phyloP scores from a whole-genome alignment of 2,113 vertebrate genomes.

The Todiramphus saurophagus region DNA sequence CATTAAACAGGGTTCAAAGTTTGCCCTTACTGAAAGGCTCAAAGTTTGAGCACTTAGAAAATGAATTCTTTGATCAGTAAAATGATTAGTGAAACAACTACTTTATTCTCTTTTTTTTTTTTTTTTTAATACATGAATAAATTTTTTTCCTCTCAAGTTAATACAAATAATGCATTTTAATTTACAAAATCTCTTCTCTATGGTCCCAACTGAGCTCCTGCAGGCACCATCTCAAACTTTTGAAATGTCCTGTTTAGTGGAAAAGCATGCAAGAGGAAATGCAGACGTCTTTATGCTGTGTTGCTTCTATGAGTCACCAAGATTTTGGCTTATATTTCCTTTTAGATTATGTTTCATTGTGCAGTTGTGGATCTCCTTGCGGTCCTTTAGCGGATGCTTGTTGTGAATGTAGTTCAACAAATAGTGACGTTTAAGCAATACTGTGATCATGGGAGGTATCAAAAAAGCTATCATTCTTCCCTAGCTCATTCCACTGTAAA shows the following conservation, averaged over 20 bases:
- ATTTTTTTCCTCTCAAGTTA: conserved; percentile 60
- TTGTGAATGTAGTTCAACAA: conserved; percentile 1
- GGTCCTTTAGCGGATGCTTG: not conserved
- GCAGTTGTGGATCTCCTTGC: conserved; percentile 1
- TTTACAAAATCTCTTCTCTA: conserved; percentile 47
- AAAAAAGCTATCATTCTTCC: not conserved
- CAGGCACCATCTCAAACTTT: conserved; percentile 1
- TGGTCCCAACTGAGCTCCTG: not conserved
- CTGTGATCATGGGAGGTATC: not conserved
- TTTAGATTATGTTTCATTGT: conserved; percentile 16
- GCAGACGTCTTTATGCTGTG: not conserved
- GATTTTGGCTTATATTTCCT: not conserved
- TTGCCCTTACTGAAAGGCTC: conserved; percentile 62
- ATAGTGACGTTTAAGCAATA: not conserved
- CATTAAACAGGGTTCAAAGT: conserved; percentile 70
- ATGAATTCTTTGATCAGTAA: conserved; percentile 72
- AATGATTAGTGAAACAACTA: conserved; percentile 55
- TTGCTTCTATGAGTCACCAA: not conserved
- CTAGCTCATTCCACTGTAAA: not conserved
- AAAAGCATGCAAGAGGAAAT: conserved; percentile 1
- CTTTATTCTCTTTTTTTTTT: not conserved
- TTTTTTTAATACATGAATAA: conserved; percentile 27
- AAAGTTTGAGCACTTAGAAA: conserved; percentile 68
- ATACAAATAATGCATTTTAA: conserved; percentile 61
- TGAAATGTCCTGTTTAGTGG: not conserved